Evolutionary conservation across 2,888 invertebrate species (phyloP).

Genomic region (Caenorhabditis drosophilae): DNA sequence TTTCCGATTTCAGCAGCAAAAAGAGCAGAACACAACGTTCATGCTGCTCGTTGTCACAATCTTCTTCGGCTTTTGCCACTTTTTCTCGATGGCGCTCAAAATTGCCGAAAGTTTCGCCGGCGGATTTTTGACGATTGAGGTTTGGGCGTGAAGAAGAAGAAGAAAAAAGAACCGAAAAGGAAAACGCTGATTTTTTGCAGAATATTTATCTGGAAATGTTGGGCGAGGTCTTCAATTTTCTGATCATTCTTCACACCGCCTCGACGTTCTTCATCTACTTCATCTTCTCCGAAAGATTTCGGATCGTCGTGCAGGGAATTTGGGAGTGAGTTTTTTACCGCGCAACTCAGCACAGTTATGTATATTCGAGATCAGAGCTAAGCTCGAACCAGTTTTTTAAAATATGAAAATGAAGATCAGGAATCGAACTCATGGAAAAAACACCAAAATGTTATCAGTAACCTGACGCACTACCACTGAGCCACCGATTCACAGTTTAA

Average conservation of each 20-base stretch:
- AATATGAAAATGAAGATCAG: too few species aligned
- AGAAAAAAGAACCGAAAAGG: too few species aligned
- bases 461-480: too few species aligned
- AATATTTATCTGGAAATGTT: constrained; percentile 34
- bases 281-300: constrained; percentile 36
- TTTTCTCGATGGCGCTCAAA: constrained; percentile 35
- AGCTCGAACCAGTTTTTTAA: too few species aligned
- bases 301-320: constrained; percentile 18
- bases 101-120: constrained; percentile 34
- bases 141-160: too few species aligned
- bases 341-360: too few species aligned
- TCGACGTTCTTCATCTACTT: constrained; percentile 38
- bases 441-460: too few species aligned
- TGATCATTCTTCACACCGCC: constrained; percentile 35
- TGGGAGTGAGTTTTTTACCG: constrained; percentile 33
- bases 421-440: too few species aligned
- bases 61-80: constrained; percentile 39
- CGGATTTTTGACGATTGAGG: constrained; percentile 31
- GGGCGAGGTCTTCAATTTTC: constrained; percentile 29
- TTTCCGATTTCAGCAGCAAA: constrained; percentile 42
- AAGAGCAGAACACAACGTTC: constrained; percentile 37
- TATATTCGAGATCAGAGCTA: too few species aligned
- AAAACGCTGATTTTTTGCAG: too few species aligned
- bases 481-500: too few species aligned
- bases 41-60: constrained; percentile 38